Evolutionary conservation across 1,140 invertebrate genomes (phyloP).

Genomic region (Pseudomyrmex sp.): DNA sequence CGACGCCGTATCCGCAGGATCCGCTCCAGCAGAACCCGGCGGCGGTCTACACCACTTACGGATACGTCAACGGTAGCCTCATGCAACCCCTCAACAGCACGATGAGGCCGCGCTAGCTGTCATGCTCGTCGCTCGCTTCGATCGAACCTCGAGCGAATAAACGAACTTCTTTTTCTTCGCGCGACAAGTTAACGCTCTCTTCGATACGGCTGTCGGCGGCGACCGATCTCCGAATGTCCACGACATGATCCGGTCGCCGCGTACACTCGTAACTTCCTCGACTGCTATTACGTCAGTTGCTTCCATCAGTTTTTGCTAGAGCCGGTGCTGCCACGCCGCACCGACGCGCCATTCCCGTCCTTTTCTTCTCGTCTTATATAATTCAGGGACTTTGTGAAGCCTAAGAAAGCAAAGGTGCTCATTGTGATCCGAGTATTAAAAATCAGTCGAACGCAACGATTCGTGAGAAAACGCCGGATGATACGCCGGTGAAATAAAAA

Average conservation of each 20-base stretch:
- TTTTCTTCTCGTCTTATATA: background rate
- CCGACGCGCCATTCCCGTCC: background rate
- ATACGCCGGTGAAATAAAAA: no score
- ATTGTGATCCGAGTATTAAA: no score
- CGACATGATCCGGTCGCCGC: background rate
- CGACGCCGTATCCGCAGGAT: constrained; percentile 86
- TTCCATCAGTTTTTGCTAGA: background rate
- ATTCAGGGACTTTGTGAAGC: no score
- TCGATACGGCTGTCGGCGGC: constrained; percentile 35
- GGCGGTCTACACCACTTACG: constrained; percentile 89
- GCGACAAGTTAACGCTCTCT: constrained; percentile 65
- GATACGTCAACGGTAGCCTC: constrained; percentile 90
- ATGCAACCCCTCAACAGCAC: constrained; percentile 90
- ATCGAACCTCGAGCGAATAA: background rate
- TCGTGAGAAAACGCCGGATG: no score
- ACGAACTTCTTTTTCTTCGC: constrained; percentile 5
- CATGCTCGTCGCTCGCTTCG: constrained; percentile 25
- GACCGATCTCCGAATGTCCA: no score
- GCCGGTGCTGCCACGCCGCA: background rate
- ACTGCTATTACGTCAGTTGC: constrained; percentile 2
- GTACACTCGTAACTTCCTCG: constrained; percentile 11
- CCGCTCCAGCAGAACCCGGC: constrained; percentile 91
- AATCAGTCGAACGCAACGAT: no score
- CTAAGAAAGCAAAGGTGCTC: no score
- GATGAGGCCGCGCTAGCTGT: constrained; percentile 87